Evolutionary conservation across 2,113 vertebrate species (phyloP), one percentile per base, ranked within the genome.

Genomic region (Agelaius tricolor): DNA sequence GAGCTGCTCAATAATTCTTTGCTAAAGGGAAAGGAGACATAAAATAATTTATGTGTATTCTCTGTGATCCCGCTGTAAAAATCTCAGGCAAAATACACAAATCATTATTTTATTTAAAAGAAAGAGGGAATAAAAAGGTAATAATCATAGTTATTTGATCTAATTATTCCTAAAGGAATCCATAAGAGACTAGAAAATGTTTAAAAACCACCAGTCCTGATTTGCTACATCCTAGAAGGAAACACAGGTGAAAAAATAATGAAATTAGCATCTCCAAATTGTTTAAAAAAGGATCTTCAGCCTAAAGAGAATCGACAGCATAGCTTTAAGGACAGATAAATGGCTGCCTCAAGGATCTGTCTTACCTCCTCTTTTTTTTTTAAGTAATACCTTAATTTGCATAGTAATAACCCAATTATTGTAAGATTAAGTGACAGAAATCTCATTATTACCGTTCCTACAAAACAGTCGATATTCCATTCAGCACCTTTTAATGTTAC

Each of bases 381-480:
- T 94, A 98, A 98, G 97, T 98, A 98, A 98, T 98, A 98, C 97
- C 98, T 98, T 98, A 97, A 98, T 98, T 98, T 98, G 97, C 98
- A 98, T 98, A 98, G 97, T 98, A 98, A 98, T 98, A 98, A 98
- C 98, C 97, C 98, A 98, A 98, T 98, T 98, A 98, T 97, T 90
- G 94, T 97, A 98, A 98, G 98, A 98, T 98, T 98, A 98, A 98
- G 96, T 97, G 97, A 98, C 97, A 98, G 97, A 97, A 98, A 98
- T 98, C 97, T 98, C 97, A 98, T 98, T 98, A 98, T 97, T 98
- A 97, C 97, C 97, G 96, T 98, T 98, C 96, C 96, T 94, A 98
- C 97, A 97, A 96, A 98, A 98, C 97, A 97, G 98, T 98, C 75
- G 76, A 98, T 98, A 98, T 98, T 98, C 97, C 97, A 97, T 98